These are phyloP conservation scores for Dascillus cervinus DNA, from an alignment of 2,888 invertebrate species.

Conservation along the genomic window DNA sequence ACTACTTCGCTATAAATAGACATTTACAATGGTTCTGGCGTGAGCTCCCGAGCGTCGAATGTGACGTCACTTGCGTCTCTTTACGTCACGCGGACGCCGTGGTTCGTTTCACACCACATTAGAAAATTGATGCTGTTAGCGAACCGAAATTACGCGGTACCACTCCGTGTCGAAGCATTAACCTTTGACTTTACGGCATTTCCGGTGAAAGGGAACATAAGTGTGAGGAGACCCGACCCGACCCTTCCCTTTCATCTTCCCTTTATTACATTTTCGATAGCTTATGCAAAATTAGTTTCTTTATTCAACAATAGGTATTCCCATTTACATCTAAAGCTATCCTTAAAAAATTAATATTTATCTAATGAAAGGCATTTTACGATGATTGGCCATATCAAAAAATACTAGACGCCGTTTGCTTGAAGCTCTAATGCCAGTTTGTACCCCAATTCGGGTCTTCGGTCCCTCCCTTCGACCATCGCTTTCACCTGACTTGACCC, in stretches of 20 bases:
- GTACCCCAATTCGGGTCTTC: slow-evolving; percentile 81
- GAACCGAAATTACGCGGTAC: not conserved
- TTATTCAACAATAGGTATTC: too few species aligned
- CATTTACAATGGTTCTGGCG: slow-evolving; percentile 10
- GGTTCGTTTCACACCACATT: not conserved
- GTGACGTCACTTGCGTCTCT: not conserved
- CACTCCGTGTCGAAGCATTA: not conserved
- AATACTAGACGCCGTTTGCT: slow-evolving; percentile 21
- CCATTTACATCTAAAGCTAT: too few species aligned
- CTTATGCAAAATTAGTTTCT: too few species aligned
- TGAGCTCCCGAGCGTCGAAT: slow-evolving; percentile 10
- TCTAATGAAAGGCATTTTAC: too few species aligned
- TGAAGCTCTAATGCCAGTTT: slow-evolving; percentile 80
- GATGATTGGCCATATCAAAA: too few species aligned
- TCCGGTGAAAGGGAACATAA: too few species aligned
- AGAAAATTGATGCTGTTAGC: not conserved
- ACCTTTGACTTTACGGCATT: not conserved
- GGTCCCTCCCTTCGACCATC: slow-evolving; percentile 82
- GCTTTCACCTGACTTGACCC: slow-evolving; percentile 71
- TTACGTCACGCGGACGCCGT: not conserved
- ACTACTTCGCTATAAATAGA: slow-evolving; percentile 8
- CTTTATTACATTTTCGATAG: too few species aligned
- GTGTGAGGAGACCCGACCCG: too few species aligned
- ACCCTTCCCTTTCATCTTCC: too few species aligned
- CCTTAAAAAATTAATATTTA: too few species aligned